Evolutionary conservation across 2,113 vertebrate genomes (phyloP).

Genomic region (Mohoua ochrocephala): DNA sequence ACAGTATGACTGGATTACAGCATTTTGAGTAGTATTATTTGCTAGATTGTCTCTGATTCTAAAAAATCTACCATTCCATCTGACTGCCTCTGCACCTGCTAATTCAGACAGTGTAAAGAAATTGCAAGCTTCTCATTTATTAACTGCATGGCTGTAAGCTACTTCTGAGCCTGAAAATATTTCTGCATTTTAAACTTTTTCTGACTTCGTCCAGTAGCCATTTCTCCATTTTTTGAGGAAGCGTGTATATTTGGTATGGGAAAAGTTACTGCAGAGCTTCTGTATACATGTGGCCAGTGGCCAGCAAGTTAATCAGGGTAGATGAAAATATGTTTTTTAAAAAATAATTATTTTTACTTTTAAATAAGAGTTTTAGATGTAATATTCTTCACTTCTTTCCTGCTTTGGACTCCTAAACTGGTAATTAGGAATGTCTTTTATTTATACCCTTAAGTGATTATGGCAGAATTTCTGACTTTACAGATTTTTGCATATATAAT

Average conservation of each 20-base stretch:
- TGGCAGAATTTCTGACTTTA: not conserved
- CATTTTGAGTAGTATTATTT: slow-evolving; percentile 42
- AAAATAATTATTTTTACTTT: not conserved
- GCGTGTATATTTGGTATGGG: not conserved
- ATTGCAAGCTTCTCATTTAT: slow-evolving; percentile 26
- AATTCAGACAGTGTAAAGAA: slow-evolving; percentile 2
- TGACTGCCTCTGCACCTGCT: slow-evolving; percentile 52
- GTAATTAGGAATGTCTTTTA: not conserved
- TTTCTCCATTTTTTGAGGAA: slow-evolving; percentile 27
- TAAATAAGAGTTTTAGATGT: not conserved
- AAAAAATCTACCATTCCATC: slow-evolving; percentile 39
- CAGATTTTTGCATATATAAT: not conserved
- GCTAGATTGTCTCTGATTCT: slow-evolving; percentile 21
- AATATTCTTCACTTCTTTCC: not conserved
- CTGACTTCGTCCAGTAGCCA: not conserved
- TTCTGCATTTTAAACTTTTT: slow-evolving; percentile 29
- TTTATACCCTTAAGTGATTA: not conserved
- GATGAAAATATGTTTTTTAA: not conserved
- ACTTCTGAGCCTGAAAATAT: slow-evolving; percentile 11
- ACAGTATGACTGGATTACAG: slow-evolving; percentile 45
- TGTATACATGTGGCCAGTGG: not conserved
- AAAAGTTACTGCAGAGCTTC: not conserved
- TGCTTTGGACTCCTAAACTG: not conserved
- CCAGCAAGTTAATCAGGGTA: not conserved
- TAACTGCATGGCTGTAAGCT: not conserved